Percentiles rank a stretch among this genome's conserved stretches.
phyloP scores from a whole-genome alignment of 2,113 vertebrate species.

The Lagenorhynchus albirostris region DNA sequence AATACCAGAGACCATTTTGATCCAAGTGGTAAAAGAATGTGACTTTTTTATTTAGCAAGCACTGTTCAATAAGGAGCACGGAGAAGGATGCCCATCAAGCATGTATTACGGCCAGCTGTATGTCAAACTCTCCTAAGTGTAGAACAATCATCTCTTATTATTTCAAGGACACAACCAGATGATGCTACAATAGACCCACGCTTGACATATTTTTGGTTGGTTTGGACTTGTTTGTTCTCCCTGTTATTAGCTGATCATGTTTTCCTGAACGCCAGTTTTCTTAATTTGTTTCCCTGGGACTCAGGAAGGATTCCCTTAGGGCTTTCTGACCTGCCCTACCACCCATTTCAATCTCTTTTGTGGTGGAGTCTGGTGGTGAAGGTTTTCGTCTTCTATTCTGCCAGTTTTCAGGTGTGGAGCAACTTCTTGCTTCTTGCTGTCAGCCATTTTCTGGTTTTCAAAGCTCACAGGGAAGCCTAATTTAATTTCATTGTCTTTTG shows the following conservation, averaged over 20 bases:
- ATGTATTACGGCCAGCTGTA: not conserved
- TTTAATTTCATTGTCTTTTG: not conserved
- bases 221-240: not conserved
- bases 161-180: not conserved
- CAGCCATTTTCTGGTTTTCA: not conserved
- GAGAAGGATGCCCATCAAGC: not conserved
- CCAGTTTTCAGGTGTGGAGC: not conserved
- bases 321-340: not conserved
- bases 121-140: not conserved
- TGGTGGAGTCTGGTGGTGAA: not conserved
- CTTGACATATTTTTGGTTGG: not conserved
- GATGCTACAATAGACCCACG: not conserved
- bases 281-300: not conserved
- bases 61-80: not conserved
- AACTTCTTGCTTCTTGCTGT: not conserved
- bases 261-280: not conserved
- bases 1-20: not conserved
- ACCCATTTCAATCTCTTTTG: not conserved
- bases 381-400: not conserved
- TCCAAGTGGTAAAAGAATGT: not conserved
- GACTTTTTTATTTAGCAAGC: not conserved
- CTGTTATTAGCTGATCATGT: not conserved
- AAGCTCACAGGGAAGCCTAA: not conserved
- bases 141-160: not conserved
- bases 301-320: not conserved